phyloP scores from a whole-genome alignment of 2,888 invertebrate species.

The Pseudococcus jackbeardsleyi region DNA sequence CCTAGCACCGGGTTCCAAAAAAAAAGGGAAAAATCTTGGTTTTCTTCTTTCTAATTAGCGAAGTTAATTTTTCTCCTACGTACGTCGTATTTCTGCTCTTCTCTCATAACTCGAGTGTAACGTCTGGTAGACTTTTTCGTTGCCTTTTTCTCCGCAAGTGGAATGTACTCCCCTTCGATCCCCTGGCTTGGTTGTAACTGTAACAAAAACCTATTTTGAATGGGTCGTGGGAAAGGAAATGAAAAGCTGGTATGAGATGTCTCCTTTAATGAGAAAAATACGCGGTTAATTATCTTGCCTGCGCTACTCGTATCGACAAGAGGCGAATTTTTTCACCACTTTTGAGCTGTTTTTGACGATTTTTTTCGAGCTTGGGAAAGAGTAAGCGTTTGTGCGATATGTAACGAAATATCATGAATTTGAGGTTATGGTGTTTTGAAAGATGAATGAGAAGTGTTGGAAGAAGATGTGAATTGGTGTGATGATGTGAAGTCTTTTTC shows the following conservation, averaged over 20 bases:
- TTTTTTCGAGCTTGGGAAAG: background rate
- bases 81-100: background rate
- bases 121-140: background rate
- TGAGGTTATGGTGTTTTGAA: background rate
- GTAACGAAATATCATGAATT: too few species aligned
- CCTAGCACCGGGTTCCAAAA: background rate
- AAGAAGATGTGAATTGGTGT: background rate
- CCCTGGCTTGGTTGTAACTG: background rate
- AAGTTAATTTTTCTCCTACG: conserved; percentile 16
- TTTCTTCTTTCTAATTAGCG: conserved; percentile 12
- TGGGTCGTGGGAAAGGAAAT: conserved; percentile 16
- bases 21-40: background rate
- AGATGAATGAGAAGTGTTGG: background rate
- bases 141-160: background rate
- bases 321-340: conserved; percentile 11
- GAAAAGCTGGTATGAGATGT: background rate
- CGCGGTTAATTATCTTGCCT: conserved; percentile 23
- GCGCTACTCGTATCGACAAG: conserved; percentile 6
- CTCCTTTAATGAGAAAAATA: conserved; percentile 28
- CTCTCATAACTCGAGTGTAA: background rate
- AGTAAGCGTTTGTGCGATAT: background rate
- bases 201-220: conserved; percentile 15
- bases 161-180: background rate
- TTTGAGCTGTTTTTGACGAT: background rate
- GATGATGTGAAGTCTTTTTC: too few species aligned